Evolutionary conservation across 2,888 invertebrate genomes (phyloP), one percentile per base, ranked within the genome.

Genomic region (Drosophila helvetica): DNA sequence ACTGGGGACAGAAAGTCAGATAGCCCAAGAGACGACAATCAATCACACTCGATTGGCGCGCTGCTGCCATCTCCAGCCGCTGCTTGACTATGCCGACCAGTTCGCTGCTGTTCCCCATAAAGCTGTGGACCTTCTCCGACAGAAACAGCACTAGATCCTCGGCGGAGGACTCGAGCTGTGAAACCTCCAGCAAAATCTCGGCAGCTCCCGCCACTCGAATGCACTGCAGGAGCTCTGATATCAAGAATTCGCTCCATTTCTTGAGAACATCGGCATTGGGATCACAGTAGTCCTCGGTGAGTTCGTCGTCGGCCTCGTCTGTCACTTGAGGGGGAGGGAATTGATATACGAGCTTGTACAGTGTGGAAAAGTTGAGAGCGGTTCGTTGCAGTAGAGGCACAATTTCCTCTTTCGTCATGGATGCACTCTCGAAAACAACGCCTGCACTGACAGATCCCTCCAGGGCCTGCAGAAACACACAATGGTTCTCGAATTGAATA

Each of bases 241-340:
- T 86, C 54, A 92, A 64, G 17, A 74, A 73, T 10, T 90, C 88
- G 1, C 90, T 89, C 91, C 91, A 92, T 18, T 82, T 78, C 60
- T 89, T 90, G 0, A 91, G 74, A 17, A 90, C 62, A 65, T 86
- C 89, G 15, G 90, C 90, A 76, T 89, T 89, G 46, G 88, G 79
- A 83, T 91, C 91, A 65, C 89, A 90, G 55, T 89, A 90, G 57
- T 91, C 90, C 52, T 91, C 90, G 2, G 88, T 89, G 3, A 85
- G 69, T 60, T 91, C 91, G 18, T 90, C 89, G 33, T 91, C 90
- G 3, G 51, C 56, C 22, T 89, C 81, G 15, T 60, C 8, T 48
- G 47, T 17, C 19, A n/a, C 9, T 56, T 62, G 1, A 3, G 65
- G 46, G 22, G 67, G 75, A 0, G 75, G 71, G 6, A 76, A 64